Base-by-base conservation (phyloP, 2,797 vertebrate species). In the Otolemur crassicaudatus region DNA sequence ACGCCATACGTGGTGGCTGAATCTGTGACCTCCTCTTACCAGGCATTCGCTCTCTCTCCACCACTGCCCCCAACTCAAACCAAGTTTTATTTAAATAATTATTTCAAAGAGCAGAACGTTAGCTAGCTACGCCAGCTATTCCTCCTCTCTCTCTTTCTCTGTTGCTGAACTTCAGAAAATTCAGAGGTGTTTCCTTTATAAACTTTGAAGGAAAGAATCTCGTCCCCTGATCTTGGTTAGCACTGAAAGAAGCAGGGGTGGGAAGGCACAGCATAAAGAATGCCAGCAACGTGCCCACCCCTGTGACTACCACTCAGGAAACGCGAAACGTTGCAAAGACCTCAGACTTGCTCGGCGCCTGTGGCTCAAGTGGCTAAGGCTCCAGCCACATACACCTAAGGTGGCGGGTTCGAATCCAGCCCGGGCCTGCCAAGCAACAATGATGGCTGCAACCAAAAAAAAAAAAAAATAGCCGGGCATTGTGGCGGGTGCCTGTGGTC, bases 11-110 rank as follows among this genome's bases (percentile, higher is more conserved):
- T 5, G 2, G 0, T 31, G 56, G 43, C 25, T 77, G 40, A 49
- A 29, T 49, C 31, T 67, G 22, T 46, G 73, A 46, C 40, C 61
- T 29, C 31, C 72, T 37, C 17, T 80, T 56, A 5, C 34, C 70
- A 77, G 84, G 8, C n/a, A 10, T 73, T 16, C 56, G 11, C 46
- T 91, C 90, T 22, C 43, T 73, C 11, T 92, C 27, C 10, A 13
- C 31, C 19, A 1, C 27, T 25, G 25, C 12, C 70, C 7, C 40
- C 40, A 25, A 53, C 40, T 79, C 34, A 77, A 73, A 69, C 29
- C 93, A 5, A 25, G 31, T 87, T 87, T 91, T 58, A 60, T 49
- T 60, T 85, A 95, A 65, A 49, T 72, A 82, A 79, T 85, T 79
- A 65, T 27, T 14, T 19, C 53, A 40, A 86, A 49, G 23, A 89